Conservation (phyloP, 2,797 vertebrate species). For the Coranthus polyacanthus region DNA sequence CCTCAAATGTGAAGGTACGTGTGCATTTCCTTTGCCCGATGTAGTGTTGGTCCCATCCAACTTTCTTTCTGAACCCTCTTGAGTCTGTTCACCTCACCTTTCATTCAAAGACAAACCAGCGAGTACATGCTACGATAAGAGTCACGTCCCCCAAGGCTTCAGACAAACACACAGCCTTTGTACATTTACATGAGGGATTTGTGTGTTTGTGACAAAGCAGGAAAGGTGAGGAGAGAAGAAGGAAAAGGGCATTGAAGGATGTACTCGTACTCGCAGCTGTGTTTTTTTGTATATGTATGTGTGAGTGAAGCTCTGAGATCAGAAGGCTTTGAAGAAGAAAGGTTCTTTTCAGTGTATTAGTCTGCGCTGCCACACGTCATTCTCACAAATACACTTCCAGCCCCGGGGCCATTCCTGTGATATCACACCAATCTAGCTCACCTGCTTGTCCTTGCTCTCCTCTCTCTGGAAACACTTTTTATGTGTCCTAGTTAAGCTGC, state of each 20-base stretch:
- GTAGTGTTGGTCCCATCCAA: background rate
- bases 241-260: conserved; percentile 28
- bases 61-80: background rate
- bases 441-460: conserved; percentile 56
- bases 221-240: conserved; percentile 35
- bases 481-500: conserved; percentile 58
- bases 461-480: conserved; percentile 49
- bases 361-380: conserved; percentile 44
- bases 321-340: conserved; percentile 76
- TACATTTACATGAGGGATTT: conserved; percentile 25
- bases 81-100: background rate
- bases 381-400: conserved; percentile 60
- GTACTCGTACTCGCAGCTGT: conserved; percentile 13
- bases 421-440: conserved; percentile 68
- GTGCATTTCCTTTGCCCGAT: background rate
- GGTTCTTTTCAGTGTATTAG: conserved; percentile 64
- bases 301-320: conserved; percentile 43
- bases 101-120: conserved; percentile 20
- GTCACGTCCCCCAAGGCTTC: conserved; percentile 30
- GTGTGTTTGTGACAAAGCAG: conserved; percentile 24
- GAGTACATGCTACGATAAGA: conserved; percentile 22
- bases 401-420: conserved; percentile 67
- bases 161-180: conserved; percentile 34
- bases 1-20: background rate
- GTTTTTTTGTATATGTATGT: conserved; percentile 18